These are phyloP conservation scores for Synergus japonicus DNA, from an alignment of 2,888 invertebrate genomes.

Conservation along the genomic window DNA sequence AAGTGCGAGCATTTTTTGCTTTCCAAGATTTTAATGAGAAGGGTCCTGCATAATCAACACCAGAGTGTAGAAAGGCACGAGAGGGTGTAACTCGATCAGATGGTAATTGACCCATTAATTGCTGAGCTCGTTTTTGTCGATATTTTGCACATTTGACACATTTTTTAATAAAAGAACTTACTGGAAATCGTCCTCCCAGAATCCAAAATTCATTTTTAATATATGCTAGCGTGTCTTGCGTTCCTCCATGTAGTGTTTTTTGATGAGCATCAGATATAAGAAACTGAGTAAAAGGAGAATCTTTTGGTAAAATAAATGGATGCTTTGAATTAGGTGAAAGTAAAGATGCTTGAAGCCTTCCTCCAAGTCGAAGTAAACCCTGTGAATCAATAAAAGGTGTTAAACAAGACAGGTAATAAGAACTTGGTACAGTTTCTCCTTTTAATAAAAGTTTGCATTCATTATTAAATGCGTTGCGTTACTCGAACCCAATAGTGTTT, in stretches of 20 bases:
- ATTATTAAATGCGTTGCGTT: too few species aligned
- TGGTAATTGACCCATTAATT: too few species aligned
- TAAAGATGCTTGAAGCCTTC: not conserved
- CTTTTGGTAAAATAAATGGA: not conserved
- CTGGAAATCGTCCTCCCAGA: too few species aligned
- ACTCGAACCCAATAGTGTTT: not conserved
- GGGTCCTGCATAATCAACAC: too few species aligned
- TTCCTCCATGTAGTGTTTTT: constrained; percentile 43
- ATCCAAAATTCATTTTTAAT: too few species aligned
- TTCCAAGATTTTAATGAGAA: too few species aligned
- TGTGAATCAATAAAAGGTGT: not conserved
- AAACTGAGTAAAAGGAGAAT: not conserved
- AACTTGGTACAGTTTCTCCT: not conserved
- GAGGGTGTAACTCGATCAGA: too few species aligned
- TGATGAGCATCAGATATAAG: constrained; percentile 27
- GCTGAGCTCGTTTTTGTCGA: too few species aligned
- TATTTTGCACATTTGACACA: too few species aligned
- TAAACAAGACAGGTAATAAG: not conserved
- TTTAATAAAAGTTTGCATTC: not conserved
- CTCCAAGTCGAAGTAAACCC: not conserved
- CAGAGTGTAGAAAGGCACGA: too few species aligned
- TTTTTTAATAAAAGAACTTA: too few species aligned
- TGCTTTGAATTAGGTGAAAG: not conserved
- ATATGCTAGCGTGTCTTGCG: not conserved
- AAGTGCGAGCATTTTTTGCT: too few species aligned